phyloP scores from a whole-genome alignment of 2,113 vertebrate genomes.

The Gymnogyps californianus region DNA sequence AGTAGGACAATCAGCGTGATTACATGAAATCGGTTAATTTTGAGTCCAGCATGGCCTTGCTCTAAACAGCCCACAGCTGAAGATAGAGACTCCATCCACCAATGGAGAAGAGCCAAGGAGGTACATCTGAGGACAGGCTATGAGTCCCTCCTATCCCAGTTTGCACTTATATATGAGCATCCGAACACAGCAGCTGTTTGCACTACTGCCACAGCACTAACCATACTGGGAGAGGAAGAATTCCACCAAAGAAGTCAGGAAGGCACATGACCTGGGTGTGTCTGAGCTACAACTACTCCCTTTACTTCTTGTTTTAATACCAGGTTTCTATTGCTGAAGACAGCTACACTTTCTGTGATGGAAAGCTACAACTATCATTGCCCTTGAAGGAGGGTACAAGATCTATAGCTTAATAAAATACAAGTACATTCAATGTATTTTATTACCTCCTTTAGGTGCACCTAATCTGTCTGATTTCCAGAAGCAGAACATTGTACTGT shows the following conservation, averaged over 20 bases:
- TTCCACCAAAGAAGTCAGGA: background rate
- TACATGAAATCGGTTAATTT: background rate
- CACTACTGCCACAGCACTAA: background rate
- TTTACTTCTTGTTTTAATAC: background rate
- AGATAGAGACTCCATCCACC: background rate
- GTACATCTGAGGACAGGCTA: background rate
- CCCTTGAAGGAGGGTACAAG: background rate
- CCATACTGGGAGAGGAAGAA: background rate
- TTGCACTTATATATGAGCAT: rapidly evolving
- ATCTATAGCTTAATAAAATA: background rate
- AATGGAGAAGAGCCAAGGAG: background rate
- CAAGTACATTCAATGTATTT: background rate
- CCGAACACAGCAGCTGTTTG: background rate
- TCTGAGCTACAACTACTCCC: background rate
- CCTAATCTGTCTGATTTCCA: background rate
- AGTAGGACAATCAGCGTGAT: background rate
- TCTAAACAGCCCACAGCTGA: background rate
- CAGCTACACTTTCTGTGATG: background rate
- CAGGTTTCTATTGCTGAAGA: background rate
- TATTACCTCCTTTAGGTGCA: background rate
- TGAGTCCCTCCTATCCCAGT: background rate
- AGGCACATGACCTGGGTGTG: background rate
- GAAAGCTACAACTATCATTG: background rate
- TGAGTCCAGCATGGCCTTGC: background rate
- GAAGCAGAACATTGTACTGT: background rate